Conservation (phyloP, 2,888 invertebrate genomes). For the Drosophila macrothrix region DNA sequence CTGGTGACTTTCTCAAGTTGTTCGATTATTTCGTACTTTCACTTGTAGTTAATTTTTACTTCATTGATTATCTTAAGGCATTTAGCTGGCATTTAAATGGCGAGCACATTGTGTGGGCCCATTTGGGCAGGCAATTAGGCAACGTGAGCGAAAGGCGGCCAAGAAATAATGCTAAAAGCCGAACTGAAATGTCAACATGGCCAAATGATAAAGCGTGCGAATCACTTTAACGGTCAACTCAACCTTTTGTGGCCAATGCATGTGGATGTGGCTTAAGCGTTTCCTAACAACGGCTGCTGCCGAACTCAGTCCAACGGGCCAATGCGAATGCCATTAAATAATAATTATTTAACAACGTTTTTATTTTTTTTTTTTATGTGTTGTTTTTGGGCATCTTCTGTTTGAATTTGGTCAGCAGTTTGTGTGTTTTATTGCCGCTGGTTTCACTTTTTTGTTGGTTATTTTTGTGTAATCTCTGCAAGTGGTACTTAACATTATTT, state of each 20-base stretch:
- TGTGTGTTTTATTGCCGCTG: slow-evolving; percentile 46
- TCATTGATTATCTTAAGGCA: slow-evolving; percentile 52
- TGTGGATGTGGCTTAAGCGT: slow-evolving; percentile 34
- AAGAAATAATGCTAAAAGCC: slow-evolving; percentile 26
- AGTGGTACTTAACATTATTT: slow-evolving; percentile 66
- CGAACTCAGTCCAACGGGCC: slow-evolving; percentile 42
- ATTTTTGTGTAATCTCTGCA: slow-evolving; percentile 71
- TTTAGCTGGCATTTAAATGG: slow-evolving; percentile 62
- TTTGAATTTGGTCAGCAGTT: slow-evolving; percentile 45
- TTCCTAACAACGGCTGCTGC: slow-evolving; percentile 28
- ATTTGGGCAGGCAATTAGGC: slow-evolving; percentile 12
- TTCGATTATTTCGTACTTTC: slow-evolving; percentile 71
- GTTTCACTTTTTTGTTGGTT: slow-evolving; percentile 53
- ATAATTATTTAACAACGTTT: slow-evolving; percentile 70
- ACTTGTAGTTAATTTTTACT: slow-evolving; percentile 57
- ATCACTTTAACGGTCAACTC: slow-evolving; percentile 15
- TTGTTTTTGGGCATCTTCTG: slow-evolving; percentile 20
- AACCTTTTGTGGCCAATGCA: slow-evolving; percentile 45
- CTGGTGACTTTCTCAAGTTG: slow-evolving; percentile 68
- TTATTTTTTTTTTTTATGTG: slow-evolving; percentile 6
- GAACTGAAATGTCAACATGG: slow-evolving; percentile 50
- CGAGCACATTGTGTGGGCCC: slow-evolving; percentile 42
- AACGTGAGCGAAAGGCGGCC: slow-evolving; percentile 58
- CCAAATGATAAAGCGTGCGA: slow-evolving; percentile 33
- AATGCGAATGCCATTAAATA: slow-evolving; percentile 70